Conservation (phyloP, 2,113 vertebrate species). For the Cyanoderma ruficeps region DNA sequence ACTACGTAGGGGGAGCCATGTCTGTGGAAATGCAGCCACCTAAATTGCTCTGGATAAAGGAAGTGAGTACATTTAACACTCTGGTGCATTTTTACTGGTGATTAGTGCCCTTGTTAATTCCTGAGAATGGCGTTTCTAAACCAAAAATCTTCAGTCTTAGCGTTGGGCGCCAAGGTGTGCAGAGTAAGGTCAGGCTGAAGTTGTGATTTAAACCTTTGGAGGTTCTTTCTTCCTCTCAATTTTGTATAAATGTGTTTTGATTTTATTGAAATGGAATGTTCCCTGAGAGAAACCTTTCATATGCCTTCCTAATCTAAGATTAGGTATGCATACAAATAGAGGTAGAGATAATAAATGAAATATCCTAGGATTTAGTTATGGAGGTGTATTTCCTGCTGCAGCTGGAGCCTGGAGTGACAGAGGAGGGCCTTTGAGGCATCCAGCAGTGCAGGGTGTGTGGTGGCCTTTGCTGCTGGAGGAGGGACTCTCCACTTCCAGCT, state of each 20-base stretch:
- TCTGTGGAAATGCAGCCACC: conserved; percentile 98
- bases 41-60: conserved; percentile 95
- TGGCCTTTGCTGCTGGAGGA: not conserved
- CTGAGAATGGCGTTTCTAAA: not conserved
- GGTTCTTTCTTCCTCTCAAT: not conserved
- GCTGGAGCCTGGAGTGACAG: not conserved
- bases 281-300: not conserved
- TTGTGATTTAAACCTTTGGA: not conserved
- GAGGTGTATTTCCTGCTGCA: not conserved
- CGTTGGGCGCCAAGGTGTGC: not conserved
- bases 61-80: conserved; percentile 75
- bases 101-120: not conserved
- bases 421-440: not conserved
- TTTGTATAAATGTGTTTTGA: not conserved
- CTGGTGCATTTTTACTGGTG: not conserved
- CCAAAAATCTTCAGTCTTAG: not conserved
- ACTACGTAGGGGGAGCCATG: conserved; percentile 88
- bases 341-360: not conserved
- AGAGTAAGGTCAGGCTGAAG: not conserved
- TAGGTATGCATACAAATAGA: not conserved
- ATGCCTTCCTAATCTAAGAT: not conserved
- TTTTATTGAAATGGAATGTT: not conserved
- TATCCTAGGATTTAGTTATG: not conserved
- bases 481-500: not conserved
- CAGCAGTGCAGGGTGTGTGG: not conserved